Conservation (phyloP, 2,888 invertebrate species). For the Mesorhabditis sp. region DNA sequence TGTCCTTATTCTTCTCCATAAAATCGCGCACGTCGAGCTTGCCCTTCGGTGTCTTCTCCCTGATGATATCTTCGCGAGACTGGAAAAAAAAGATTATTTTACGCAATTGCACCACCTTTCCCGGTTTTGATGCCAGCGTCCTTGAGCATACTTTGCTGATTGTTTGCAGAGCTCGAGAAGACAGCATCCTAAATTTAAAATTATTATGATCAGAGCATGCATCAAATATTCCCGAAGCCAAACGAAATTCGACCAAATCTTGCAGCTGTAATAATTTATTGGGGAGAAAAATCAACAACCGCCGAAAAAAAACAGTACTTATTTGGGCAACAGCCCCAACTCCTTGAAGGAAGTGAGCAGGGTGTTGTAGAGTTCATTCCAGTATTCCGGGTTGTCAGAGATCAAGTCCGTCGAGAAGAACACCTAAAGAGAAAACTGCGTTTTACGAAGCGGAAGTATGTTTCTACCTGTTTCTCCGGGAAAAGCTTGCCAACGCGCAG, state of each 20-base stretch:
- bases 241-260: too few species aligned
- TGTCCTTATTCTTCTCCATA: background rate
- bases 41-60: constrained; percentile 41
- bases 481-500: background rate
- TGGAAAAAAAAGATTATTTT: background rate
- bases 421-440: background rate
- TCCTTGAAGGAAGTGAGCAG: background rate
- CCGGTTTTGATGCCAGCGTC: background rate
- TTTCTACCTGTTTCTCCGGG: background rate
- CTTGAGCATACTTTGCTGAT: background rate
- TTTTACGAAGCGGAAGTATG: background rate
- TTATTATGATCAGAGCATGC: too few species aligned
- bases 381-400: background rate
- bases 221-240: too few species aligned
- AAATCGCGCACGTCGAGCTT: constrained; percentile 19
- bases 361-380: background rate
- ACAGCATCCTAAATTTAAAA: too few species aligned
- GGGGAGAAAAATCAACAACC: too few species aligned
- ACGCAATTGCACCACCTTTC: background rate
- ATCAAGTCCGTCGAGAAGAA: background rate
- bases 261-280: too few species aligned
- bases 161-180: too few species aligned
- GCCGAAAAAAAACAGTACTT: too few species aligned
- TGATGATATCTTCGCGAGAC: constrained; percentile 26
- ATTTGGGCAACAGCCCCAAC: too few species aligned